Evolutionary conservation across 2,113 vertebrate genomes (phyloP).

Genomic region (Pagrus major): DNA sequence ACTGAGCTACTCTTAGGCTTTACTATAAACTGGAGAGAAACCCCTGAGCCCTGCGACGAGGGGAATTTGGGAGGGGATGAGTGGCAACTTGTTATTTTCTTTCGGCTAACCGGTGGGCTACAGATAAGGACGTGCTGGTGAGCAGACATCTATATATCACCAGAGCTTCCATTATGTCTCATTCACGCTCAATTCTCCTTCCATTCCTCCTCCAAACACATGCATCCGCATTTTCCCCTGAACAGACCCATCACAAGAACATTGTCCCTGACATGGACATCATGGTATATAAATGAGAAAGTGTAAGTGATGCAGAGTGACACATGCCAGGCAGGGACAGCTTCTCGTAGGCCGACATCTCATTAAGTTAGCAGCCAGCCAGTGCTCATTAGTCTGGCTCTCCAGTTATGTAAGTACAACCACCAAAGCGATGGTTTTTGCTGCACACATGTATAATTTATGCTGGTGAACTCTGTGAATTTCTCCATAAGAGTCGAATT

Average conservation of each 20-base stretch:
- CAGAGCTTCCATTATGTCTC: conserved; percentile 32
- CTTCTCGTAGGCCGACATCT: conserved; percentile 35
- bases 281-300: conserved; percentile 65
- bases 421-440: conserved; percentile 30
- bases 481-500: conserved; percentile 7
- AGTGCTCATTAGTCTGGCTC: conserved; percentile 45
- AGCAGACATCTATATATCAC: conserved; percentile 13
- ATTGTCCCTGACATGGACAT: conserved; percentile 41
- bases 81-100: conserved; percentile 34
- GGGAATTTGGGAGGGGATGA: background rate
- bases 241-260: conserved; percentile 44
- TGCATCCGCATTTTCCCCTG: conserved; percentile 19
- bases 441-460: conserved; percentile 34
- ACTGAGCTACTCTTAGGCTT: conserved; percentile 32
- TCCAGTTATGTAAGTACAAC: conserved; percentile 42
- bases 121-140: conserved; percentile 16
- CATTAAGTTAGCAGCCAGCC: conserved; percentile 49
- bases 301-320: conserved; percentile 56
- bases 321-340: conserved; percentile 33
- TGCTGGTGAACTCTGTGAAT: background rate
- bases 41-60: conserved; percentile 14
- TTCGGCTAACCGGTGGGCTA: background rate
- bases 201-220: conserved; percentile 29
- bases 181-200: conserved; percentile 14
- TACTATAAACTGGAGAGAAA: conserved; percentile 42